Base-by-base conservation (phyloP, 2,888 invertebrate genomes). In the Podabrus alpinus region DNA sequence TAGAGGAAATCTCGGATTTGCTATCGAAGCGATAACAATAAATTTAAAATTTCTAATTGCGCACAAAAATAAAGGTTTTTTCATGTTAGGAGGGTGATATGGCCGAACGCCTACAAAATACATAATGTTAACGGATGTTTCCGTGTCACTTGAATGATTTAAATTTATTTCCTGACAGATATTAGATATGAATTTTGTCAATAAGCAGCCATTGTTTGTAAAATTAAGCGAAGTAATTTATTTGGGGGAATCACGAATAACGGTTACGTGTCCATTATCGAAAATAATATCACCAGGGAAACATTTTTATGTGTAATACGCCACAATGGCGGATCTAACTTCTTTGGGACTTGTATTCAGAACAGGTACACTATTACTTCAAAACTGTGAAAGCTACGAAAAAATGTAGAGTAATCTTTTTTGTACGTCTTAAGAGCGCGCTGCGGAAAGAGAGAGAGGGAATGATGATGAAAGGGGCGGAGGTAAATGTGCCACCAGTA, bases 131-230 rank as follows among this genome's bases (percentile, higher is more conserved):
- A 15, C 70, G 70, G 70, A 71, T 71, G 70, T 71, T 64, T 64
- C 45, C 66, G 70, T 64, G 62, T 71, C 70, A 71, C 16, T 45
- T 59, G 45, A n/a, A 66, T 71, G 70, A 66, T 66, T 71, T 71
- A 62, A 62, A 16, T 24, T 62, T 66, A 17, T 64, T 64, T 64
- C 62, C 62, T 64, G 62, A 21, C 21, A 64, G 62, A 64, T 64
- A 19, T 64, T 21, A 64, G 61, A 61, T 61, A 61, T 29, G 62
- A 62, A 19, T 66, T 71, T 21, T 64, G 21, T 64, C 19, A 21
- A 64, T 64, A 17, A 64, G 19, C 19, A 64, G 21, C 17, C 17
- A 21, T 64, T 64, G 17, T 19, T 16, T 61, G n/a, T 45, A n/a
- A 45, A 45, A 45, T 45, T 45, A 45, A 45, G 7, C 45, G 1